Evolutionary conservation across 1,140 invertebrate genomes (phyloP).

Genomic region (Apis cerana): DNA sequence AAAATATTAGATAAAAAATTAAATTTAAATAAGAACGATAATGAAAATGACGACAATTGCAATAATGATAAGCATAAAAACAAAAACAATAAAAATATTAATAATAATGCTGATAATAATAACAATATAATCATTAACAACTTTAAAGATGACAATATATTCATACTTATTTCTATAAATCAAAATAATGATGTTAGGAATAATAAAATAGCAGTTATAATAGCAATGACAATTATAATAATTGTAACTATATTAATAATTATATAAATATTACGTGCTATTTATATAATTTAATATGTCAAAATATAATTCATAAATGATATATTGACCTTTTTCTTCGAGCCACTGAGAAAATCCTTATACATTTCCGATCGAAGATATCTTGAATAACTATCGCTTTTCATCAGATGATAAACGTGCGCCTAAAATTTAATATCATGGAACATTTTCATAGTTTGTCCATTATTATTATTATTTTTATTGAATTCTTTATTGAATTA

Average conservation of each 20-base stretch:
- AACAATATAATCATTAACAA: no score
- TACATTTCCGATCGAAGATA: slow-evolving; percentile 99
- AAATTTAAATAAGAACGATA: not conserved
- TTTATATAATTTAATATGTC: not conserved
- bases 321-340: slow-evolving; percentile 94
- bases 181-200: not conserved
- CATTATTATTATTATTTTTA: slow-evolving; percentile 18
- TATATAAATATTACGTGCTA: not conserved
- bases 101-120: not conserved
- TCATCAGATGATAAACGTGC: slow-evolving; percentile 99
- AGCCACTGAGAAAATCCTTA: slow-evolving; percentile 97
- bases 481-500: not conserved
- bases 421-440: slow-evolving; percentile 84
- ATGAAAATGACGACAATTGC: not conserved
- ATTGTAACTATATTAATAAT: slow-evolving; percentile 2
- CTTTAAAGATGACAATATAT: not conserved
- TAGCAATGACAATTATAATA: slow-evolving; percentile 18
- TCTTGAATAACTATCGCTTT: slow-evolving; percentile 98
- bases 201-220: slow-evolving; percentile 1
- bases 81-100: not conserved
- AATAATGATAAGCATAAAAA: not conserved
- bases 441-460: slow-evolving; percentile 15
- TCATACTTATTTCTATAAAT: not conserved
- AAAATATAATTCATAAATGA: slow-evolving; percentile 13
- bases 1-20: not conserved